phyloP scores from a whole-genome alignment of 2,888 invertebrate species.

The Oligia latruncula region DNA sequence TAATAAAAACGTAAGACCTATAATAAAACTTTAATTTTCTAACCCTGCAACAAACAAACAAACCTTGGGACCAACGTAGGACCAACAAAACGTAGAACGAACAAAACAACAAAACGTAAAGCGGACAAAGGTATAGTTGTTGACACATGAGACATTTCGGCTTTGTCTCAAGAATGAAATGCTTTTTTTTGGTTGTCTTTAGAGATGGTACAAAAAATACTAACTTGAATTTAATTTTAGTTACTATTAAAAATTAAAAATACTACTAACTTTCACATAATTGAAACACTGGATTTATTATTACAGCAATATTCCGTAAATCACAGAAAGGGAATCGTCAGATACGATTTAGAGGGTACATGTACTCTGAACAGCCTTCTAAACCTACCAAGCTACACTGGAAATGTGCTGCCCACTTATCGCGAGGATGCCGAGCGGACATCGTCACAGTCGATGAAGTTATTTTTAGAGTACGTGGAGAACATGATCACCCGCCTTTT shows the following conservation, averaged over 20 bases:
- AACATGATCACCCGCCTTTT: constrained; percentile 43
- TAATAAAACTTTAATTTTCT: neutral
- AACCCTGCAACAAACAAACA: too few relatives aligned
- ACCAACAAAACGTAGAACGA: neutral
- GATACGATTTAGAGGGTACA: constrained; percentile 69
- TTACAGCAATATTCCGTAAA: constrained; percentile 50
- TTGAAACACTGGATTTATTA: neutral
- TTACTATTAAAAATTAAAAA: too few relatives aligned
- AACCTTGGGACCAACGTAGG: neutral
- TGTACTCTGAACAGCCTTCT: constrained; percentile 64
- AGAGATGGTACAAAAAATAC: neutral
- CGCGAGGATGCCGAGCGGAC: constrained; percentile 69
- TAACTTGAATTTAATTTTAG: too few relatives aligned
- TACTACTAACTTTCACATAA: too few relatives aligned
- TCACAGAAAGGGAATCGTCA: constrained; percentile 66
- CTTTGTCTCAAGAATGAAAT: neutral
- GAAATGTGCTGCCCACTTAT: constrained; percentile 77
- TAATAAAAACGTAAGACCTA: neutral
- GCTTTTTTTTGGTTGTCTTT: neutral
- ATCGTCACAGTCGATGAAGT: constrained; percentile 67
- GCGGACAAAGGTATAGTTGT: neutral
- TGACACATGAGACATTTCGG: neutral
- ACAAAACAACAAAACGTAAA: neutral
- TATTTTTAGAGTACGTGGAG: constrained; percentile 50
- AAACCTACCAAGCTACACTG: constrained; percentile 67